Evolutionary conservation across 2,797 vertebrate genomes (phyloP).

Genomic region (Cephalopachus bancanus): DNA sequence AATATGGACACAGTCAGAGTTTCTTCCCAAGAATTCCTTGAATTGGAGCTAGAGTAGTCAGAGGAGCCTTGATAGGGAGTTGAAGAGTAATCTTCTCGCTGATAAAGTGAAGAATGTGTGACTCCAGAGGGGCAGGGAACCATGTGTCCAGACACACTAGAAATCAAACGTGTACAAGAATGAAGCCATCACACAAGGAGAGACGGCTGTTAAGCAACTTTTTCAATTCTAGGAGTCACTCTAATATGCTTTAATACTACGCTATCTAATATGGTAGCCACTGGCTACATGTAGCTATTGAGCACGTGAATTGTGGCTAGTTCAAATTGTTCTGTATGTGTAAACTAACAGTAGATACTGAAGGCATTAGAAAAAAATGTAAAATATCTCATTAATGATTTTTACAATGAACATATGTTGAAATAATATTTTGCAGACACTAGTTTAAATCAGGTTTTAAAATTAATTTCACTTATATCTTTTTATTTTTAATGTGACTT

Average conservation of each 20-base stretch:
- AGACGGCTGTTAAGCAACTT: neutral
- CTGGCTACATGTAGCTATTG: neutral
- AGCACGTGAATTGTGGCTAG: neutral
- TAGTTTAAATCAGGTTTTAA: neutral
- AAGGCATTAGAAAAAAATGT: neutral
- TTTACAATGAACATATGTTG: neutral
- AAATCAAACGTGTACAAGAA: neutral
- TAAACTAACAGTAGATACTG: neutral
- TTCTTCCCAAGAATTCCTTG: neutral
- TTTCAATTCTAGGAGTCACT: neutral
- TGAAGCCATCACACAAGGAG: neutral
- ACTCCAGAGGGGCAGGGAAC: neutral
- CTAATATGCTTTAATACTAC: neutral
- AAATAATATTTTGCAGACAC: neutral
- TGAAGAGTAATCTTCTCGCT: neutral
- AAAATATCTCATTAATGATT: conserved; percentile 16
- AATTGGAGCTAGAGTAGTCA: neutral
- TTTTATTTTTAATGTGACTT: conserved; percentile 9
- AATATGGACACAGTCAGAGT: neutral
- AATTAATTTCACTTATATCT: neutral
- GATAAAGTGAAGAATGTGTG: neutral
- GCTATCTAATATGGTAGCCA: neutral
- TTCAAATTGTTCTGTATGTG: neutral
- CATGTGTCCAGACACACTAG: neutral
- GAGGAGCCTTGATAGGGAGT: neutral